Base-by-base conservation (phyloP, 2,113 vertebrate genomes). In the Capreolus pygargus region DNA sequence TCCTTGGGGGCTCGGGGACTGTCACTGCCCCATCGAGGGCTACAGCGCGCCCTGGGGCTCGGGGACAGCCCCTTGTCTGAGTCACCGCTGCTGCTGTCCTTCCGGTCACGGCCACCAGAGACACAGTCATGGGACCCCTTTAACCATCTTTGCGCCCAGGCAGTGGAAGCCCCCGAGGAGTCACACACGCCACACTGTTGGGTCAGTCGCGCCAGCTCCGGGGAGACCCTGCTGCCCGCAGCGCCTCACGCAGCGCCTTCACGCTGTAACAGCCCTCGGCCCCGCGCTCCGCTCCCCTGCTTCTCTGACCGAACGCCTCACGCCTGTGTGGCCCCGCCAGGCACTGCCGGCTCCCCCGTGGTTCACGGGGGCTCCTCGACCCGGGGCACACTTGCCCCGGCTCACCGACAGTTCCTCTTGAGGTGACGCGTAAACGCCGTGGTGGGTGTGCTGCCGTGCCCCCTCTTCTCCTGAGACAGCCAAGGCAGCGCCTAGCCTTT, bases 351-450 rank as follows among this genome's bases (percentile, higher is more conserved):
- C 10, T 0, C 1, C 47, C 78, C 6, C 1, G 4, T 2, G 10
- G 30, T 1, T 2, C 14, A 3, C 9, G 1, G 43, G 43, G 13
- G 74, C 43, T 1, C 28, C 78, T 52, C 2, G 1, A 0, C 27
- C 45, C 78, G 0, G 27, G 47, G 47, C 47, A 6, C 47, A 0
- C 5, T 1, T 6, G 43, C 45, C 78, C 15, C 0, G 15, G 45
- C 16, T 33, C 3, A 1, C 76, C 1, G 30, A 11, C 8, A 1
- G 15, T 1, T 0, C 45, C 28, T 33, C 9, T 12, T 30, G 19
- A 12, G 79, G 0, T 0, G 47, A 13, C 47, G 1, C 19, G 0
- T 3, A 2, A 12, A 7, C 3, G 0, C 47, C 1, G 16, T 0
- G 47, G 0, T 12, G 47, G 16, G 16, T 1, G 2, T 3, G 78